Evolutionary conservation across 2,888 invertebrate genomes (phyloP).

Genomic region (Imbricaverruca yamaguchii): DNA sequence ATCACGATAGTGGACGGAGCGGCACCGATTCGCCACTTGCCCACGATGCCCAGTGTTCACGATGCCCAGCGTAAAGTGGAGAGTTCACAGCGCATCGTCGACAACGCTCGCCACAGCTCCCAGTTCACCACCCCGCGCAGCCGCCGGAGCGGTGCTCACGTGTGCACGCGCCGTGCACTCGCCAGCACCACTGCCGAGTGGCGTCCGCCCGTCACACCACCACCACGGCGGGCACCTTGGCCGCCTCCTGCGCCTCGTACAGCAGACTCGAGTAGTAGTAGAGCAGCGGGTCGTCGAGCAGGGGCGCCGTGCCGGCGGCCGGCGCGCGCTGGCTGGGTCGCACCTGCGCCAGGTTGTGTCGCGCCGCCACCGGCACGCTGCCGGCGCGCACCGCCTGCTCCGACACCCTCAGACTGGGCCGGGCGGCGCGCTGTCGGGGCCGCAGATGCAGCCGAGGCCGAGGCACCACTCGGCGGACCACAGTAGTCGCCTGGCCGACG

Average conservation of each 20-base stretch:
- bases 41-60: too few species aligned
- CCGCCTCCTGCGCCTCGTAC: not conserved
- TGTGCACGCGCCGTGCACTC: too few species aligned
- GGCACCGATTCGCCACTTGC: too few species aligned
- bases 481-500: not conserved
- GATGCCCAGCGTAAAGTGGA: too few species aligned
- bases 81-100: too few species aligned
- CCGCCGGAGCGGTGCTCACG: too few species aligned
- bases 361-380: not conserved
- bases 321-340: not conserved
- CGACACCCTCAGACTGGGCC: not conserved
- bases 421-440: not conserved
- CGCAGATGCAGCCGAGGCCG: not conserved
- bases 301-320: not conserved
- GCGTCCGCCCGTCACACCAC: not conserved
- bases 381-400: not conserved
- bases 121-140: too few species aligned
- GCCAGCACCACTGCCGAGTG: too few species aligned
- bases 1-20: too few species aligned
- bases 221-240: not conserved
- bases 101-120: too few species aligned
- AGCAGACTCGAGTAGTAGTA: not conserved
- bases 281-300: conserved; percentile 9
- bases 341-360: not conserved
- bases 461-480: not conserved